Evolutionary conservation across 2,113 vertebrate species (phyloP), one percentile per base, ranked within the genome.

Genomic region (Pedetes capensis): DNA sequence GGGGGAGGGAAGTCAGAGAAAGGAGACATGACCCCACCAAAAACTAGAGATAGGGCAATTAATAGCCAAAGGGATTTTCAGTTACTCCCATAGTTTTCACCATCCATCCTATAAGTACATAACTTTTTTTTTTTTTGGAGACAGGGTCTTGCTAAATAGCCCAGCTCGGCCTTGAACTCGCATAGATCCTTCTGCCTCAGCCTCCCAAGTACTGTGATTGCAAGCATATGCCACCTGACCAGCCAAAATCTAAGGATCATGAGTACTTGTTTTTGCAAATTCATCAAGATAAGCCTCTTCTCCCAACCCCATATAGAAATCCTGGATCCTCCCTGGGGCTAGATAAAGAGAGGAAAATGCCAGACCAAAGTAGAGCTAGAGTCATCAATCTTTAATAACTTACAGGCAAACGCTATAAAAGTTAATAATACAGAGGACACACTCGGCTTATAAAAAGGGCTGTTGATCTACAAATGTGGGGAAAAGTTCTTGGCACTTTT

Each of bases 341-440:
- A 51, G 37, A 71, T 23, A 78, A 90, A 37, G 23, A 82, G 53
- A 93, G n/a, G 55, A 95, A 94, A 93, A 89, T 64, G 57, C 64
- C 94, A 85, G 76, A 87, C 87, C 72, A 90, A 85, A 49, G 29
- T 71, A 64, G 55, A 81, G 72, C 16, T 69, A 83, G n/a, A 88
- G 51, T 91, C 55, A 76, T 96, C 92, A 76, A 84, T 88, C 96
- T 97, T 97, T 97, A 97, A 97, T 97, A 97, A 97, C 72, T 96
- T 96, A 97, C 47, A 96, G 78, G 68, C 74, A 88, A 95, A 92
- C 59, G 75, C 78, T 96, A 94, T 93, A 96, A 95, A 44, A 91
- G 20, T 47, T 80, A 53, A 95, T 57, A 93, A 90, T 51, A 90
- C 72, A 81, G 90, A 81, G 75, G 34, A 89, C 61, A 93, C 47